Evolutionary conservation across 2,113 vertebrate genomes (phyloP), one percentile per base, ranked within the genome.

Genomic region (Ramphastos sulfuratus): DNA sequence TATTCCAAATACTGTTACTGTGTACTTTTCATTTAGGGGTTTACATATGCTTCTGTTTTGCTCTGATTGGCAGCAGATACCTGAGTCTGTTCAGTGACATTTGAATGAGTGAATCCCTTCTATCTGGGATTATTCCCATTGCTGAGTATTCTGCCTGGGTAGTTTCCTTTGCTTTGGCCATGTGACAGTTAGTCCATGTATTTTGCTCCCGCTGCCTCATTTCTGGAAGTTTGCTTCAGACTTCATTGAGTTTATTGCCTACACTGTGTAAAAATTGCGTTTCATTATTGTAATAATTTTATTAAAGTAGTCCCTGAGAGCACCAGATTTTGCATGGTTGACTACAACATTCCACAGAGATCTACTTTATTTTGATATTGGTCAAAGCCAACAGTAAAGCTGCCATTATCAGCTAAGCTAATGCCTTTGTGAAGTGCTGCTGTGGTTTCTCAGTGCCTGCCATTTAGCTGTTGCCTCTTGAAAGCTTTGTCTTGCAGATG

Each of bases 171-270:
- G 33, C 58, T 86, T 90, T 86, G 86, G 61, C 39, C 70, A 28
- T 58, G 8, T 79, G 91, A 75, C 28, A 42, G 67, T 65, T 82
- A 88, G 64, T 66, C 52, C 77, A 37, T 1, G 6, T 14, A 31
- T 96, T 93, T 93, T 72, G 60, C 80, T 72, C 37, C 64, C 66
- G 35, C 81, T 90, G 83, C 58, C 54, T 96, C 83, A 55, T 89
- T 95, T 94, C 86, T 93, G 73, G 86, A 82, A 94, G 80, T 65
- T 88, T 89, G n/a, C 90, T 96, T 96, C 92, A 95, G 92, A 95
- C 90, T 96, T 87, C 92, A 90, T 61, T 95, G 93, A 79, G 89
- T 95, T 96, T 92, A 90, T 92, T 92, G 86, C 89, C 88, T 61
- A 82, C 70, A 72, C 74, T 82, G 59, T 90, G 81, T 94, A 83